A percentile compares a stretch with the other conserved stretches of the same genome.
phyloP scores from a whole-genome alignment of 2,888 invertebrate species.

The Cordilura impudica region DNA sequence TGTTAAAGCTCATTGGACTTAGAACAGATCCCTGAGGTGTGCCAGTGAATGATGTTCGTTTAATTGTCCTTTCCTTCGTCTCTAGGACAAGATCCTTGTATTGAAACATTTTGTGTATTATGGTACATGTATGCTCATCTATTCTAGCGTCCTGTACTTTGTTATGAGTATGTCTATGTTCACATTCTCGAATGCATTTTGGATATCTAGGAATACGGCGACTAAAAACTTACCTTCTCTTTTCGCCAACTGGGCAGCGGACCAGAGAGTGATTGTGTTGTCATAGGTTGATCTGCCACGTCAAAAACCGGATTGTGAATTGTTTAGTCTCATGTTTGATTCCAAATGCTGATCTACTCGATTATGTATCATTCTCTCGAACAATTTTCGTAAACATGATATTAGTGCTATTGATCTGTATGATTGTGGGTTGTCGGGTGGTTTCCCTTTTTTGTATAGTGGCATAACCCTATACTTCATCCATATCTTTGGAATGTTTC shows the following conservation, averaged over 20 bases:
- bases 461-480: neutral
- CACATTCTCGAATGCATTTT: slow-evolving; percentile 22
- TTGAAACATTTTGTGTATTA: neutral
- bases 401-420: slow-evolving; percentile 2
- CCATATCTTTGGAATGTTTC: neutral
- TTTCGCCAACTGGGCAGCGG: neutral
- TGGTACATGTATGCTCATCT: neutral
- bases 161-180: slow-evolving; percentile 8
- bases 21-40: slow-evolving; percentile 15
- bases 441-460: neutral
- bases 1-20: slow-evolving; percentile 19
- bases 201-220: slow-evolving; percentile 6
- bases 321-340: neutral
- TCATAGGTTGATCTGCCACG: too few relatives aligned
- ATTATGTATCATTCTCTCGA: slow-evolving; percentile 11
- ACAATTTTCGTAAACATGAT: slow-evolving; percentile 11
- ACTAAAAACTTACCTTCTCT: neutral
- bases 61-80: neutral
- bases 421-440: neutral
- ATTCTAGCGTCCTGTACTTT: too few relatives aligned
- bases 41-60: slow-evolving; percentile 2
- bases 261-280: slow-evolving; percentile 18
- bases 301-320: slow-evolving; percentile 12
- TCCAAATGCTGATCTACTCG: neutral
- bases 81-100: neutral